Evolutionary conservation across 2,113 vertebrate species (phyloP).

Genomic region (Ciconia boyciana): DNA sequence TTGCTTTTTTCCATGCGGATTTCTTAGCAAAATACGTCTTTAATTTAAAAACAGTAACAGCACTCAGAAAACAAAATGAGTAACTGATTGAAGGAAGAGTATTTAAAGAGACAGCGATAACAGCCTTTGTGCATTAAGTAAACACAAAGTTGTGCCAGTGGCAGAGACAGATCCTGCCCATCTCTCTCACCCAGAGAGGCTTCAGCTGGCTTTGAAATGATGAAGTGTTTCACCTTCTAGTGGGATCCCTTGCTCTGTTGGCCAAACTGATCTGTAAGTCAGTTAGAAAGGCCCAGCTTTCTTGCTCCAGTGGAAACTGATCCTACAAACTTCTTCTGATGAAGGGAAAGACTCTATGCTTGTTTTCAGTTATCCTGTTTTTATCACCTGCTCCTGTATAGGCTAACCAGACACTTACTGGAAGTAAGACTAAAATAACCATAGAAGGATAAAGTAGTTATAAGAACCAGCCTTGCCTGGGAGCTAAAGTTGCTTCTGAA

Average conservation of each 20-base stretch:
- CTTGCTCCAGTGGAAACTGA: fast-evolving
- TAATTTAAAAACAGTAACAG: background rate
- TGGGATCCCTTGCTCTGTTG: background rate
- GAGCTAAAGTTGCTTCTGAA: background rate
- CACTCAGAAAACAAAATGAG: background rate
- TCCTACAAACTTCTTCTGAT: background rate
- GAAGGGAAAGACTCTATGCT: background rate
- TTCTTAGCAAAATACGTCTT: background rate
- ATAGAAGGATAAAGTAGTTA: background rate
- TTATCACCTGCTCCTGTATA: background rate
- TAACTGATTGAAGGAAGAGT: background rate
- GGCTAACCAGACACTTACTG: background rate
- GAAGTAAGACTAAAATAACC: background rate
- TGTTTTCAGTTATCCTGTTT: background rate
- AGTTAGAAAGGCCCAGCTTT: background rate
- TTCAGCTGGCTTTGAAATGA: background rate
- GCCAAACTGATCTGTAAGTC: background rate
- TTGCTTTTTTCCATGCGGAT: background rate
- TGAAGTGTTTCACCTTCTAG: background rate
- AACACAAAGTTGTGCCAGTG: background rate
- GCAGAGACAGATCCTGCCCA: background rate
- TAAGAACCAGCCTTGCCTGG: background rate
- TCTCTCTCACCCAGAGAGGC: background rate
- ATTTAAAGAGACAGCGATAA: background rate
- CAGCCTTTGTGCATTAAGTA: background rate